Conservation (phyloP, 37 sponge, comb jelly and placozoan species). For the Ephydatia muelleri region DNA sequence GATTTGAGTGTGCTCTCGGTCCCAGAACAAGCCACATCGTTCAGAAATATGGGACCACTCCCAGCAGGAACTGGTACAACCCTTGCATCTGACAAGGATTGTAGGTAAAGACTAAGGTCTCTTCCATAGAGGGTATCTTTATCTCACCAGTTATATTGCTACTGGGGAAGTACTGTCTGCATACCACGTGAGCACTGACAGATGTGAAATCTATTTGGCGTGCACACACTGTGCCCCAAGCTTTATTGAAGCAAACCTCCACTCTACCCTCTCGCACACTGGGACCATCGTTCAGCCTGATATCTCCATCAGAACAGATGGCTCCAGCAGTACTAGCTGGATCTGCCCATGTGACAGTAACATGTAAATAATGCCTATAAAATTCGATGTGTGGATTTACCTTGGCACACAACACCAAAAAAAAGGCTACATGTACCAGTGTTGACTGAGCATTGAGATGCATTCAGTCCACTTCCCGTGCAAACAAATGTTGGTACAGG, state of each 20-base stretch:
- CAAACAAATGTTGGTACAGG: background rate
- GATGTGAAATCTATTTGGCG: background rate
- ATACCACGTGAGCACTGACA: background rate
- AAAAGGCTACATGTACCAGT: background rate
- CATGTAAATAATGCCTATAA: background rate
- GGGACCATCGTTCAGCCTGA: background rate
- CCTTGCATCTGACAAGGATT: background rate
- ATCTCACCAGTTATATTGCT: background rate
- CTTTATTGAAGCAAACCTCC: background rate
- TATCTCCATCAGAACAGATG: background rate
- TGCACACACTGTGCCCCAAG: background rate
- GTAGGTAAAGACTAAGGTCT: background rate
- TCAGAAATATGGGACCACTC: background rate
- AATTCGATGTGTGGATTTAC: background rate
- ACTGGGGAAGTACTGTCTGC: background rate
- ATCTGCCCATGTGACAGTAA: background rate
- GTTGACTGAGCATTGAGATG: background rate
- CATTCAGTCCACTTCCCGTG: background rate
- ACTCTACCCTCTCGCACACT: background rate
- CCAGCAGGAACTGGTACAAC: background rate
- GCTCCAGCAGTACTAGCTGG: background rate
- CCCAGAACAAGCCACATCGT: background rate
- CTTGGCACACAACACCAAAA: background rate
- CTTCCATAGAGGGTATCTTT: too few species aligned
- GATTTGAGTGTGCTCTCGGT: background rate